phyloP scores from a whole-genome alignment of 2,797 vertebrate species.

The Sebastolobus altivelis region DNA sequence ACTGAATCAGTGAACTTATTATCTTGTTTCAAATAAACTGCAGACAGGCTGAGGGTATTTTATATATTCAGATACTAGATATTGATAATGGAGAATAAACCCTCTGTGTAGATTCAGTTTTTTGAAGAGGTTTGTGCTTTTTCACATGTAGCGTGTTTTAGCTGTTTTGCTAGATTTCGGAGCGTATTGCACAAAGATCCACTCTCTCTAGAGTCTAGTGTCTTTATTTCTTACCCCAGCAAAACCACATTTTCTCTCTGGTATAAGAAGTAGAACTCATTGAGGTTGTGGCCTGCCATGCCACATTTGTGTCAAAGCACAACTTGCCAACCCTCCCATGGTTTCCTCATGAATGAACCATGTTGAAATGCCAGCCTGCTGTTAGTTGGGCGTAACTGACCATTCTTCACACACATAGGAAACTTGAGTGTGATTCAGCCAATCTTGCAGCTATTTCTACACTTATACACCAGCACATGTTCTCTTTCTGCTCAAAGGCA shows the following conservation, averaged over 20 bases:
- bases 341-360: conserved; percentile 64
- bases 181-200: conserved; percentile 42
- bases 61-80: background rate
- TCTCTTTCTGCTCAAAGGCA: conserved; percentile 21
- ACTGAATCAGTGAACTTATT: background rate
- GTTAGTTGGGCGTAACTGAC: conserved; percentile 56
- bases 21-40: conserved; percentile 11
- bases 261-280: conserved; percentile 55
- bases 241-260: conserved; percentile 61
- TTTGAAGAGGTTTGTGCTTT: background rate
- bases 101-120: background rate
- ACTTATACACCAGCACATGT: conserved; percentile 30
- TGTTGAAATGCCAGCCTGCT: conserved; percentile 61
- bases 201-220: conserved; percentile 34
- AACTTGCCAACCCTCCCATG: conserved; percentile 48
- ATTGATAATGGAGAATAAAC: conserved; percentile 2
- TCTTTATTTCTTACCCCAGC: conserved; percentile 53
- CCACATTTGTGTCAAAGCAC: conserved; percentile 66
- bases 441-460: conserved; percentile 35
- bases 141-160: background rate
- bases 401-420: conserved; percentile 53
- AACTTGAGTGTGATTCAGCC: conserved; percentile 51
- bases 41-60: conserved; percentile 6
- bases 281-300: conserved; percentile 66
- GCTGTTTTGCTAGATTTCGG: conserved; percentile 19